Evolutionary conservation across 2,888 invertebrate genomes (phyloP).

Genomic region (Platycheirus rosarum): DNA sequence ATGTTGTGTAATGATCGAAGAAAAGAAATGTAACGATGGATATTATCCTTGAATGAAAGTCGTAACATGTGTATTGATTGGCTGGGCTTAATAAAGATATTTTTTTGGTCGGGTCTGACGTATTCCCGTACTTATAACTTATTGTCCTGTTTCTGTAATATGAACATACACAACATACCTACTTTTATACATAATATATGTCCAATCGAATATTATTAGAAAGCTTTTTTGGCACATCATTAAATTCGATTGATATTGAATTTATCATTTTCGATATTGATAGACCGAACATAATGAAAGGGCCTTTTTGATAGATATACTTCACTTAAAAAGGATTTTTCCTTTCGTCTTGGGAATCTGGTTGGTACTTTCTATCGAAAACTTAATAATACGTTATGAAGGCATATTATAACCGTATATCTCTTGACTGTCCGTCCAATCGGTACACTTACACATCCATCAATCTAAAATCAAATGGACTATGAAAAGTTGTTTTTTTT

Average conservation of each 20-base stretch:
- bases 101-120: constrained; percentile 15
- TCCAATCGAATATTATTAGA: constrained; percentile 17
- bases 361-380: constrained; percentile 49
- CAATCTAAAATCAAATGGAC: constrained; percentile 82
- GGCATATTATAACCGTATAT: constrained; percentile 25
- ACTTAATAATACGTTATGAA: constrained; percentile 54
- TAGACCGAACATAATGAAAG: neutral
- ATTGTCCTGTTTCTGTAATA: constrained; percentile 23
- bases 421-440: neutral
- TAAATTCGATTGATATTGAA: constrained; percentile 71
- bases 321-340: constrained; percentile 22
- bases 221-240: constrained; percentile 51
- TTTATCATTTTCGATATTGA: constrained; percentile 62
- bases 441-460: constrained; percentile 79
- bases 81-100: constrained; percentile 66
- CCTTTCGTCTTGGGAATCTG: neutral
- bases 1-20: constrained; percentile 7
- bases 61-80: constrained; percentile 69
- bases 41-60: constrained; percentile 71
- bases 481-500: constrained; percentile 77
- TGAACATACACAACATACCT: neutral
- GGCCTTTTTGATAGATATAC: constrained; percentile 11
- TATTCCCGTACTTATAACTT: neutral
- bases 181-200: constrained; percentile 12
- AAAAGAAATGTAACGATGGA: constrained; percentile 44